Conservation (phyloP, 2,113 vertebrate genomes). For the Phoenicopterus ruber region DNA sequence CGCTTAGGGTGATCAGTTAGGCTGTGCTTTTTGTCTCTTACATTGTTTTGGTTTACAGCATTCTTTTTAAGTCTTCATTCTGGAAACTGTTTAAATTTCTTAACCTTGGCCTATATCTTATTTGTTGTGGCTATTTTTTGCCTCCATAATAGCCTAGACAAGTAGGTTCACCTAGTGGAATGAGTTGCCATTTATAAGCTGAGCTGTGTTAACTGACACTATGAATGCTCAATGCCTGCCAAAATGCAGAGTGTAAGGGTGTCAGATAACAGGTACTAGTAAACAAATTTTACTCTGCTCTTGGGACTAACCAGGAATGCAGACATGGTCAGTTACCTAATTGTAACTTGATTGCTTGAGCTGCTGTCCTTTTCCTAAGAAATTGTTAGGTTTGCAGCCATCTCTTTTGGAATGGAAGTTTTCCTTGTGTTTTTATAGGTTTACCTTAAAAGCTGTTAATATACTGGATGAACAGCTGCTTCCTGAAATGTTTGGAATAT, state of each 20-base stretch:
- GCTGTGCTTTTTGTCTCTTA: not conserved
- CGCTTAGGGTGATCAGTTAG: not conserved
- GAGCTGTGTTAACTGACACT: not conserved
- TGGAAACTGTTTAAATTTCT: not conserved
- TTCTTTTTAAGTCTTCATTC: not conserved
- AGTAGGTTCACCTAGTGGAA: not conserved
- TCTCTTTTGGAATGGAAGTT: not conserved
- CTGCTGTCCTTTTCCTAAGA: not conserved
- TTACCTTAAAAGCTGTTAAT: not conserved
- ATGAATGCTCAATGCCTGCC: not conserved
- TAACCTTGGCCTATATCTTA: not conserved
- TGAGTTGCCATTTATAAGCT: not conserved
- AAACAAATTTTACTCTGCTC: not conserved
- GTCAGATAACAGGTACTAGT: not conserved
- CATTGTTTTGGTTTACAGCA: not conserved
- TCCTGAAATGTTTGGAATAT: not conserved
- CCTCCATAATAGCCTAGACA: not conserved
- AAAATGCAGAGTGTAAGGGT: not conserved
- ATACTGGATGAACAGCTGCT: not conserved
- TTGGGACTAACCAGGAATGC: not conserved
- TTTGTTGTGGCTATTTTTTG: not conserved
- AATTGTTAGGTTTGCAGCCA: not conserved
- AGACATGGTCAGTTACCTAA: rapidly evolving
- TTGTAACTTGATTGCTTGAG: no score
- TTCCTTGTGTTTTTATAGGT: not conserved